Evolutionary conservation across 2,797 vertebrate genomes (phyloP).

Genomic region (Botia kubotai): DNA sequence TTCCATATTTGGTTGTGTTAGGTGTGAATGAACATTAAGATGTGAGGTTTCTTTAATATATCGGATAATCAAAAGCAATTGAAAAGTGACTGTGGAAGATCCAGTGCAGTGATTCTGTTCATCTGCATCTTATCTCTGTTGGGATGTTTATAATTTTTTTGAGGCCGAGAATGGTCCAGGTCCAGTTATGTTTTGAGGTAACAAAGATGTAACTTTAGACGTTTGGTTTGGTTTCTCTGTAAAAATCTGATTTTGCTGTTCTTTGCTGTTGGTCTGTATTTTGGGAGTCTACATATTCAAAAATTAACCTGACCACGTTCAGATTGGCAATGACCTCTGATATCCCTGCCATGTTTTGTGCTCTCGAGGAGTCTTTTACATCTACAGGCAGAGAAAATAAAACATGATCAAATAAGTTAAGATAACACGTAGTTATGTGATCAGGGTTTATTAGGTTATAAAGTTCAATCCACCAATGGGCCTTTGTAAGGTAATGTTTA

Average conservation of each 20-base stretch:
- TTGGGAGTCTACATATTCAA: slow-evolving; percentile 52
- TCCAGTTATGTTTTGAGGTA: slow-evolving; percentile 26
- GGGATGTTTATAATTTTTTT: slow-evolving; percentile 21
- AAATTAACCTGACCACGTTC: slow-evolving; percentile 83
- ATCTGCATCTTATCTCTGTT: slow-evolving; percentile 43
- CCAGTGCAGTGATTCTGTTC: neutral
- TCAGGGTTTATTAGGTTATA: slow-evolving; percentile 5
- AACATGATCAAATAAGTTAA: neutral
- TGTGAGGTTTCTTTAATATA: slow-evolving; percentile 12
- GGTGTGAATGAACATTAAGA: slow-evolving; percentile 18
- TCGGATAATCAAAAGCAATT: slow-evolving; percentile 19
- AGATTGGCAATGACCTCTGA: slow-evolving; percentile 88
- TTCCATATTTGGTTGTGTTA: slow-evolving; percentile 11
- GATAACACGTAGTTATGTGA: neutral
- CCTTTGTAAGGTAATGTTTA: slow-evolving; percentile 1
- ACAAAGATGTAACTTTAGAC: slow-evolving; percentile 7
- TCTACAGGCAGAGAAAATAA: slow-evolving; percentile 71
- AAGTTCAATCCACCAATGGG: neutral
- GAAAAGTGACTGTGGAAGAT: slow-evolving; percentile 17
- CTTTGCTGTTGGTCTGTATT: slow-evolving; percentile 14
- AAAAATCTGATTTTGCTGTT: slow-evolving; percentile 4
- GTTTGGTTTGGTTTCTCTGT: slow-evolving; percentile 11
- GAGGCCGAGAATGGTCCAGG: neutral
- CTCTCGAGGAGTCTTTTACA: slow-evolving; percentile 91
- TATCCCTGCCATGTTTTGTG: slow-evolving; percentile 89